Percentiles rank a stretch among this genome's conserved stretches.
phyloP scores from a whole-genome alignment of 1,140 invertebrate genomes.

The Gonioctena quinquepunctata region DNA sequence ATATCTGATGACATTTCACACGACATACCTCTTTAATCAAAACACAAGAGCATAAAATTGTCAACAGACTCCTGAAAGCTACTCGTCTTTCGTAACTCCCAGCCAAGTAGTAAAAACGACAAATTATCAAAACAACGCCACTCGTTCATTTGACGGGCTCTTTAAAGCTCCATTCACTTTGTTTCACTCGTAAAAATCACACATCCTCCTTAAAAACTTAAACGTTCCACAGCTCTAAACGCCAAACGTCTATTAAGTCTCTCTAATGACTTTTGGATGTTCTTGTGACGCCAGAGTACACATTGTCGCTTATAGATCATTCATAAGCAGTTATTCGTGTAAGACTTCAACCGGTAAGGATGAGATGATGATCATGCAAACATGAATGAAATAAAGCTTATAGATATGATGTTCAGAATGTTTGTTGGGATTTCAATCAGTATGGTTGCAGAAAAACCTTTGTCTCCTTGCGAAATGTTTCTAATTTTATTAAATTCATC shows the following conservation, averaged over 20 bases:
- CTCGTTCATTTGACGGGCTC: constrained; percentile 6
- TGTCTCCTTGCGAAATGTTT: too few relatives aligned
- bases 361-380: too few relatives aligned
- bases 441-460: too few relatives aligned
- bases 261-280: constrained; percentile 1
- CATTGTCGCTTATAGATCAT: background rate
- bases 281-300: background rate
- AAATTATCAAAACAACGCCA: constrained; percentile 13
- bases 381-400: too few relatives aligned
- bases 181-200: constrained; percentile 13
- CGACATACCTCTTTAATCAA: background rate
- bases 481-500: too few relatives aligned
- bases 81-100: background rate
- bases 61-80: background rate
- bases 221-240: background rate
- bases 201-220: constrained; percentile 6
- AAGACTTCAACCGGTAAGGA: too few relatives aligned
- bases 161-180: constrained; percentile 10
- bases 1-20: too few relatives aligned
- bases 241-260: constrained; percentile 4
- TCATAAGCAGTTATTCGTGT: too few relatives aligned
- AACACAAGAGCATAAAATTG: background rate
- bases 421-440: too few relatives aligned
- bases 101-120: background rate
- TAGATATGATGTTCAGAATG: too few relatives aligned